These are phyloP conservation scores for Gastrophryne carolinensis DNA, from an alignment of 2,797 vertebrate genomes.

Conservation along the genomic window DNA sequence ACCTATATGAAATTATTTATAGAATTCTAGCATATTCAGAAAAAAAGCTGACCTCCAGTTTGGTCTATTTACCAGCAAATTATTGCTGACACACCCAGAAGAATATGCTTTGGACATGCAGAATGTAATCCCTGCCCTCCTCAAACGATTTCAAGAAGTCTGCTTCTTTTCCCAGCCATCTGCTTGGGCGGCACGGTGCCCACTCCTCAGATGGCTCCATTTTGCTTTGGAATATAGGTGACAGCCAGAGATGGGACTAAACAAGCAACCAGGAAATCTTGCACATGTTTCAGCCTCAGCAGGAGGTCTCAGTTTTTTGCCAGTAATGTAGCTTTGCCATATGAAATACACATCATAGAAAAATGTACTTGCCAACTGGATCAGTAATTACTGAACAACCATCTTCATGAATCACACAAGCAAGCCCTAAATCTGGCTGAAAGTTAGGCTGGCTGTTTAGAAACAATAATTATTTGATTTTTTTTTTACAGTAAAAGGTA, in stretches of 20 bases:
- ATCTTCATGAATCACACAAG: constrained; percentile 18
- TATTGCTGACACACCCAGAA: background rate
- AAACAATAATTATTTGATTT: background rate
- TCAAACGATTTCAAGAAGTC: constrained; percentile 37
- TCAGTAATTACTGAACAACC: constrained; percentile 33
- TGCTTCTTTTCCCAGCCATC: constrained; percentile 27
- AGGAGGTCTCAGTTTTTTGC: constrained; percentile 21
- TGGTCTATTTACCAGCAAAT: background rate
- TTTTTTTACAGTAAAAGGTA: background rate
- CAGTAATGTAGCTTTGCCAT: constrained; percentile 20
- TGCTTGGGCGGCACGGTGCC: constrained; percentile 34
- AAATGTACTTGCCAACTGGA: constrained; percentile 28
- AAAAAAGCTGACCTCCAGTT: background rate
- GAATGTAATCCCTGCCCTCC: constrained; percentile 23
- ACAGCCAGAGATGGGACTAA: constrained; percentile 37
- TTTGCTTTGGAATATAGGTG: constrained; percentile 46
- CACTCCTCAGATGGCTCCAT: constrained; percentile 24
- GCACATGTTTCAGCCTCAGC: constrained; percentile 40
- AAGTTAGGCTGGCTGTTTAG: constrained; percentile 7
- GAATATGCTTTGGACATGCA: constrained; percentile 2
- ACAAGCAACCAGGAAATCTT: constrained; percentile 15
- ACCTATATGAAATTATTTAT: no score
- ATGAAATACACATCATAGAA: constrained; percentile 34
- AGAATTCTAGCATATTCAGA: background rate
- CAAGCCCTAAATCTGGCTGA: constrained; percentile 9